Percentiles rank a stretch among this genome's conserved stretches.
Evolutionary conservation across 1,140 invertebrate species (phyloP).

Genomic region (Subanguina moxae): DNA sequence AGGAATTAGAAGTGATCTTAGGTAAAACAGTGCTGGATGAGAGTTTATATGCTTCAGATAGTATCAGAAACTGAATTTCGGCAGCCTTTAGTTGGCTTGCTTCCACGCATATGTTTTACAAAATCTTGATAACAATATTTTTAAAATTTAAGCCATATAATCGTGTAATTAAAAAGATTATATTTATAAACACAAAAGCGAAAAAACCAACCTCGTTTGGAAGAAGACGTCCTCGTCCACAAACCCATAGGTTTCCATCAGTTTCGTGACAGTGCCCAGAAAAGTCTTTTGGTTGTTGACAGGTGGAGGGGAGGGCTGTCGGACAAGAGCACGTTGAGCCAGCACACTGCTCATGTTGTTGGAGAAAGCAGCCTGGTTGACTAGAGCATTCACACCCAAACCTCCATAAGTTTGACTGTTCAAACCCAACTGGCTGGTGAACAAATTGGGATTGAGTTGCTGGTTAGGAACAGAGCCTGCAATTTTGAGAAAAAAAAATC

Average conservation of each 20-base stretch:
- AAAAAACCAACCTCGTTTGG: conserved; percentile 74
- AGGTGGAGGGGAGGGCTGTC: conserved; percentile 24
- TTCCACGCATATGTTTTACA: too few species aligned
- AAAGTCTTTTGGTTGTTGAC: conserved; percentile 78
- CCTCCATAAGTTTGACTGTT: conserved; percentile 33
- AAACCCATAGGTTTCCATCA: conserved; percentile 91
- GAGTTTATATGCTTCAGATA: too few species aligned
- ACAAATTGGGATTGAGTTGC: conserved; percentile 40
- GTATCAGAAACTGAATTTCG: too few species aligned
- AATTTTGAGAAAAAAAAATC: too few species aligned
- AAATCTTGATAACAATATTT: too few species aligned
- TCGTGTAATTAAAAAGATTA: too few species aligned
- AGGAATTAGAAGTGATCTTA: too few species aligned
- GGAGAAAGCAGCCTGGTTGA: conserved; percentile 47
- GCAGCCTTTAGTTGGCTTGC: too few species aligned
- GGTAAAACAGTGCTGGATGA: too few species aligned
- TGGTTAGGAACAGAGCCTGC: conserved; percentile 30
- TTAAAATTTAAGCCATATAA: too few species aligned
- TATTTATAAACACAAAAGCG: too few species aligned
- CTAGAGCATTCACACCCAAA: conserved; percentile 53
- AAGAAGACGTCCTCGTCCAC: conserved; percentile 96
- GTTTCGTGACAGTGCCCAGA: conserved; percentile 86
- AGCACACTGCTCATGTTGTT: conserved; percentile 46
- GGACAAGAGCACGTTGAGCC: not conserved
- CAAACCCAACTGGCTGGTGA: conserved; percentile 32